These are phyloP conservation scores for Eulacestoma nigropectus DNA, from an alignment of 2,113 vertebrate genomes.

Conservation along the genomic window DNA sequence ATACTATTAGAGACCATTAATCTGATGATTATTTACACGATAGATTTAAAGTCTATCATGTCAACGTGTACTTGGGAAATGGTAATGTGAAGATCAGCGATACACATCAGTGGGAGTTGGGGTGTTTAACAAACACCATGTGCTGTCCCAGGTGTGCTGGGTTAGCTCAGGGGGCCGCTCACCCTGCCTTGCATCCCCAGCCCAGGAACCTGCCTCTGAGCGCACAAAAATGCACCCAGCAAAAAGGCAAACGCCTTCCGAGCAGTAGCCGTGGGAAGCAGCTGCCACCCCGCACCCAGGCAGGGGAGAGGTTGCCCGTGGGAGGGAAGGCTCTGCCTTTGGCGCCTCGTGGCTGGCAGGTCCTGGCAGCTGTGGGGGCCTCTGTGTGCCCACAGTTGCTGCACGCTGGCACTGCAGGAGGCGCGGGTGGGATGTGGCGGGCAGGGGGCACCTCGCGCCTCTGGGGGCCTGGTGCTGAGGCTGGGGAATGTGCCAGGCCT, in stretches of 20 bases:
- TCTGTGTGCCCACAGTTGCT: accelerated
- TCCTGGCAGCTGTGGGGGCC: neutral
- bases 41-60: constrained; percentile 46
- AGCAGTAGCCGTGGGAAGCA: neutral
- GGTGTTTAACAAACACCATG: neutral
- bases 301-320: neutral
- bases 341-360: neutral
- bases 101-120: neutral
- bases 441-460: neutral
- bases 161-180: neutral
- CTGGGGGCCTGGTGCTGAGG: neutral
- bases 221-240: neutral
- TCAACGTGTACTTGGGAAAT: constrained; percentile 4
- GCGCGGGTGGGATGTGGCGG: neutral
- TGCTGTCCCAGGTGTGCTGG: neutral
- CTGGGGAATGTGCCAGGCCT: neutral
- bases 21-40: constrained; percentile 57
- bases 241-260: neutral
- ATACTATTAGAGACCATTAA: constrained; percentile 62
- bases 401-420: accelerated
- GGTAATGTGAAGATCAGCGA: neutral
- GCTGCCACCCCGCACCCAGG: accelerated
- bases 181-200: neutral
- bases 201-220: neutral
- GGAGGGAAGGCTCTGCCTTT: neutral